These are phyloP conservation scores for Chrysomela aeneicollis DNA, from an alignment of 2,888 invertebrate genomes.

Conservation along the genomic window DNA sequence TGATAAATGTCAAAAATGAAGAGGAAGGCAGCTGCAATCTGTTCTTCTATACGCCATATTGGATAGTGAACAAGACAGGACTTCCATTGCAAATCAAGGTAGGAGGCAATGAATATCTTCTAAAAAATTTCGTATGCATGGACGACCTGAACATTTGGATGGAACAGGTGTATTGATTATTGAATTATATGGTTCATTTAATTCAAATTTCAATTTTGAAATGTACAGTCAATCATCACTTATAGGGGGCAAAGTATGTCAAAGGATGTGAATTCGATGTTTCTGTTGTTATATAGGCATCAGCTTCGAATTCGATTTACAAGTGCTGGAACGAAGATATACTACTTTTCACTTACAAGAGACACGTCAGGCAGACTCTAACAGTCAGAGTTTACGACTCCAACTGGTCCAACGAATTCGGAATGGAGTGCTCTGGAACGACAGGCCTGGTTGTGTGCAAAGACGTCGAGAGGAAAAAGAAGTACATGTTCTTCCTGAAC, in stretches of 20 bases:
- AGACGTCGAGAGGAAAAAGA: slow-evolving; percentile 74
- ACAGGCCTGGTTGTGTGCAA: slow-evolving; percentile 78
- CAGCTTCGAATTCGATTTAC: slow-evolving; percentile 68
- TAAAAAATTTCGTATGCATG: too few relatives aligned
- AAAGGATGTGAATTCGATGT: too few relatives aligned
- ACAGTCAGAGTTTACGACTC: slow-evolving; percentile 70
- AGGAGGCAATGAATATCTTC: slow-evolving; percentile 40
- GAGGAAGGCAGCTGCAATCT: slow-evolving; percentile 71
- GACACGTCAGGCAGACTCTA: slow-evolving; percentile 63
- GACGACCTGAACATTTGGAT: too few relatives aligned
- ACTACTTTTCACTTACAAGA: slow-evolving; percentile 72
- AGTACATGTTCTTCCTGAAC: slow-evolving; percentile 76
- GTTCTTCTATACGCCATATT: slow-evolving; percentile 81
- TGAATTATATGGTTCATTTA: too few relatives aligned
- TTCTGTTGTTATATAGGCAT: too few relatives aligned
- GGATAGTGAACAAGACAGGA: slow-evolving; percentile 90
- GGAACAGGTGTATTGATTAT: too few relatives aligned
- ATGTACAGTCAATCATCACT: too few relatives aligned
- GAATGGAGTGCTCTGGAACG: slow-evolving; percentile 75
- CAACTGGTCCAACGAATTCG: slow-evolving; percentile 71
- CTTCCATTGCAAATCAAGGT: slow-evolving; percentile 83
- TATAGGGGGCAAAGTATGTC: too few relatives aligned
- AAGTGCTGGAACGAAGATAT: slow-evolving; percentile 69
- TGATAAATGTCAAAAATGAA: slow-evolving; percentile 73
- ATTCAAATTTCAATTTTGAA: too few relatives aligned